These are phyloP conservation scores for Ageneiosus marmoratus DNA, from an alignment of 2,113 vertebrate genomes.

Conservation along the genomic window DNA sequence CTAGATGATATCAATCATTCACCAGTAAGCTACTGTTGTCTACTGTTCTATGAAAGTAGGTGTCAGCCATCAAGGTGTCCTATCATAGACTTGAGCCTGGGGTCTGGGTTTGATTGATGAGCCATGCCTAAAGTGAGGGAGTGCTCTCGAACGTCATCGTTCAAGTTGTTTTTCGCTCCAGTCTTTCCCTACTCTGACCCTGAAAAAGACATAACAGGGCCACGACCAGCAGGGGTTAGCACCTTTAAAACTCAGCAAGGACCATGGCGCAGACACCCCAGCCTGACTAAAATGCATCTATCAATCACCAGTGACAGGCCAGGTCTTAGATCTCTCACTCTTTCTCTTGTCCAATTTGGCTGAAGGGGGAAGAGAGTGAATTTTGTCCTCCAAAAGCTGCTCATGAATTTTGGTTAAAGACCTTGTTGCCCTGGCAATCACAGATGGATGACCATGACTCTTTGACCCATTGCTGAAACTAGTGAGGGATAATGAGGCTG, in stretches of 20 bases:
- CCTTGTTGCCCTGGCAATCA: constrained; percentile 62
- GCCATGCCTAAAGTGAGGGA: constrained; percentile 29
- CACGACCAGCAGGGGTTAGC: constrained; percentile 41
- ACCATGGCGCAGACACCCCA: constrained; percentile 44
- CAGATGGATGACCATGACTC: constrained; percentile 59
- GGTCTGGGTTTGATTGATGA: constrained; percentile 52
- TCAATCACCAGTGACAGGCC: constrained; percentile 59
- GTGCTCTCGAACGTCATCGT: constrained; percentile 37
- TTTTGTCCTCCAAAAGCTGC: constrained; percentile 38
- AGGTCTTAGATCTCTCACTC: constrained; percentile 37
- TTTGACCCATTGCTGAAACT: constrained; percentile 65
- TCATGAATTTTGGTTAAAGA: constrained; percentile 41
- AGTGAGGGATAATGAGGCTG: constrained; percentile 72
- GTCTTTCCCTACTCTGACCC: constrained; percentile 18
- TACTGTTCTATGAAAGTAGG: constrained; percentile 37
- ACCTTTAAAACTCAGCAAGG: constrained; percentile 47
- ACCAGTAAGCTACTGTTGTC: constrained; percentile 32
- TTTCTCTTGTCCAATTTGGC: constrained; percentile 30
- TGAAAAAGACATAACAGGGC: constrained; percentile 45
- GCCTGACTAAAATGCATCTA: constrained; percentile 51
- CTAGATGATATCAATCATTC: constrained; percentile 34
- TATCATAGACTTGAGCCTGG: constrained; percentile 43
- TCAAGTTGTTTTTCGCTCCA: constrained; percentile 45
- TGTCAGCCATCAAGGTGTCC: constrained; percentile 53
- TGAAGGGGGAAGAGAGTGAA: constrained; percentile 40